Percentiles rank a stretch among this genome's conserved stretches.
These are phyloP conservation scores for Xanthorhoe spadicearia DNA, from an alignment of 2,888 invertebrate species.

Conservation along the genomic window DNA sequence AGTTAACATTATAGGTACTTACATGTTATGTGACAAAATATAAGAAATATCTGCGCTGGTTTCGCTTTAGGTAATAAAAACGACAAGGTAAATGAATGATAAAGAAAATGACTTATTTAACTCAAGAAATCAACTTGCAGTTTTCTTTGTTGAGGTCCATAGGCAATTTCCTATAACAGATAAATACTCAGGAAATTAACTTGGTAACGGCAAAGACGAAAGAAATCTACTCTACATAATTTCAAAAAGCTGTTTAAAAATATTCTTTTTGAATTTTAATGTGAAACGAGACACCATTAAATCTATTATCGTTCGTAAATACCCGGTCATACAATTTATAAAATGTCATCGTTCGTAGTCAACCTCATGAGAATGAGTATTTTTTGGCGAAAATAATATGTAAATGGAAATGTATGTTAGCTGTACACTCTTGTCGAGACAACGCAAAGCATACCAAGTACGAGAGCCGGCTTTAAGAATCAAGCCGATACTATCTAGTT, in stretches of 20 bases:
- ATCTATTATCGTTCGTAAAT: too few relatives aligned
- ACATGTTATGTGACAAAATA: too few relatives aligned
- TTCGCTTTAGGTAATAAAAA: too few relatives aligned
- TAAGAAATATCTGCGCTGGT: too few relatives aligned
- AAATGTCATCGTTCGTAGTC: not conserved
- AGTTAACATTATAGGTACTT: too few relatives aligned
- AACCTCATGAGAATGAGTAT: not conserved
- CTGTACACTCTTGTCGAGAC: too few relatives aligned
- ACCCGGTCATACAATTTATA: too few relatives aligned
- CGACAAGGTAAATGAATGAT: too few relatives aligned
- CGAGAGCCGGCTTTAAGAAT: too few relatives aligned
- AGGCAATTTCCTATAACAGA: not conserved
- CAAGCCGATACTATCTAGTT: too few relatives aligned
- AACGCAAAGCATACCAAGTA: too few relatives aligned
- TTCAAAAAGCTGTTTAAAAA: constrained; percentile 20
- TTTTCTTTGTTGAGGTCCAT: constrained; percentile 3
- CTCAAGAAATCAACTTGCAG: not conserved
- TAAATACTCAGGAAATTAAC: constrained; percentile 7
- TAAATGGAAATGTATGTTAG: not conserved
- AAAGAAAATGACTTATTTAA: too few relatives aligned
- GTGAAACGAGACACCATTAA: constrained; percentile 1
- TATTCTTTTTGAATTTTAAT: constrained; percentile 12
- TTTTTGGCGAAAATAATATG: not conserved
- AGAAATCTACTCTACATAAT: constrained; percentile 23
- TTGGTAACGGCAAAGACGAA: constrained; percentile 19